phyloP scores from a whole-genome alignment of 2,797 vertebrate genomes.

The Sphenopsis melanotis region DNA sequence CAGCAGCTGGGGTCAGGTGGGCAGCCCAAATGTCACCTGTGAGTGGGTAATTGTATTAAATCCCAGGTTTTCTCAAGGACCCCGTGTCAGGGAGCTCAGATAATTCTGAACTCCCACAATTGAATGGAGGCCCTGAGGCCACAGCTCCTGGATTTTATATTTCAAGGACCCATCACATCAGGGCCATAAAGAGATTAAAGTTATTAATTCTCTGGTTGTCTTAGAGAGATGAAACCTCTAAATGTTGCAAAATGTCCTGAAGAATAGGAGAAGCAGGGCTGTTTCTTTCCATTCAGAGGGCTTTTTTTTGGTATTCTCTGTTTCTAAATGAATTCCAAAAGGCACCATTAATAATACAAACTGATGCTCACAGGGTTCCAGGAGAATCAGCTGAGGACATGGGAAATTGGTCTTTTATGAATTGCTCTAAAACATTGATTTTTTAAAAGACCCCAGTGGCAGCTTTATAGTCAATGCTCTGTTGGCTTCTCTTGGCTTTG shows the following conservation, averaged over 20 bases:
- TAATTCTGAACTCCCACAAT: not conserved
- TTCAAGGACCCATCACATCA: not conserved
- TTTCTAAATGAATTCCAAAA: not conserved
- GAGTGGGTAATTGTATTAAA: not conserved
- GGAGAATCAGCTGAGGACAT: not conserved
- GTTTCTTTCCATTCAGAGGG: not conserved
- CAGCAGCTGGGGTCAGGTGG: not conserved
- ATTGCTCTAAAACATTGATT: not conserved
- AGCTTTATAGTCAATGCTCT: not conserved
- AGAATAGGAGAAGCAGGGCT: not conserved
- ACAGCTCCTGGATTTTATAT: not conserved
- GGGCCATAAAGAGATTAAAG: not conserved
- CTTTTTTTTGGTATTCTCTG: not conserved
- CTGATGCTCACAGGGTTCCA: not conserved
- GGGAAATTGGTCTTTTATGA: not conserved
- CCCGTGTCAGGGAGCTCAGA: fast-evolving
- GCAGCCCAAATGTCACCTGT: not conserved
- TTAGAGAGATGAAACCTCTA: not conserved
- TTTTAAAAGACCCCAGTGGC: not conserved
- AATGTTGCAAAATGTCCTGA: not conserved
- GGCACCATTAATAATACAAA: not conserved
- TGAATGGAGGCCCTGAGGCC: not conserved
- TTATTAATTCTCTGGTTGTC: not conserved
- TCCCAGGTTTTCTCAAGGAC: not conserved
- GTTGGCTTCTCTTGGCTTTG: not conserved